Evolutionary conservation across 2,113 vertebrate genomes (phyloP), one percentile per base, ranked within the genome.

Genomic region (Calonectris borealis): DNA sequence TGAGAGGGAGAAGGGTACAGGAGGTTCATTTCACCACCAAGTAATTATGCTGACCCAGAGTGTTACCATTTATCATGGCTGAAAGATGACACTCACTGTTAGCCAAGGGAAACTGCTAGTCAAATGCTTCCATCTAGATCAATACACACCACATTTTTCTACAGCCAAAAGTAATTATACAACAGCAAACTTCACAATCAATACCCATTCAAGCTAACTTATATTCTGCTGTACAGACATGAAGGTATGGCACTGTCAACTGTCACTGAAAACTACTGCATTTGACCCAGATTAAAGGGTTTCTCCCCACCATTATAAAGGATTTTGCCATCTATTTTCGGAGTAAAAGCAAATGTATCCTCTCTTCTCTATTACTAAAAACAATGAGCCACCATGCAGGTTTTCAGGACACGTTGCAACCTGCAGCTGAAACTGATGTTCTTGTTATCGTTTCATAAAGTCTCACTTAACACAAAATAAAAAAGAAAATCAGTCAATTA

Each of bases 111-210:
- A 99, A 99, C 98, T 97, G 98, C 98, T 98, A 97, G 97, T 98
- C 98, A 98, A 97, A 98, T 89, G 96, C 97, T 98, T 96, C 98
- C 97, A 96, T 95, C 87, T 96, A 98, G 98, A 99, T 99, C 99
- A 99, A 99, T 99, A 99, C 82, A 70, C 92, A 98, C 98, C 97
- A 97, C 98, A 98, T 97, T 98, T 97, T 95, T 87, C 95, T 96
- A 61, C 82, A 97, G 98, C 97, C 98, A 98, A 98, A 99, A 99
- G 98, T 99, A 99, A 99, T 99, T 99, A 99, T 99, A 99, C 98
- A 98, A 98, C 97, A 98, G 98, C 98, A 98, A 99, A 98, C 98
- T 99, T 99, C 98, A 98, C 98, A 98, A 99, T 99, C 99, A 98
- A 99, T 99, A 99, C 93, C 81, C 86, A 96, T 97, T 98, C 95